A percentile compares a stretch with the other conserved stretches of the same genome.
Evolutionary conservation across 2,888 invertebrate genomes (phyloP).

Genomic region (Helobdella robusta): DNA sequence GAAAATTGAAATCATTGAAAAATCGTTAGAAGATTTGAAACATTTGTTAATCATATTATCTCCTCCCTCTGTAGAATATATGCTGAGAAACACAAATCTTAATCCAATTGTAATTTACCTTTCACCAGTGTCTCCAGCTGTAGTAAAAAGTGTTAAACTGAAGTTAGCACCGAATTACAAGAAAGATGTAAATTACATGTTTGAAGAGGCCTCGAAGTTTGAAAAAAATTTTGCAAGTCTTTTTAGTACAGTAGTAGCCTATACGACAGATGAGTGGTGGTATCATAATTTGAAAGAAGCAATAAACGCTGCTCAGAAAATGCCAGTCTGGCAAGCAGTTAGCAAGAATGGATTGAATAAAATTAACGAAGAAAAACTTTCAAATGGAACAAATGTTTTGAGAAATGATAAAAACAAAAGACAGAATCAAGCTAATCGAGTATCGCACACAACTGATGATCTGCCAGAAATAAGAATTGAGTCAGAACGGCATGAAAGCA

Average conservation of each 20-base stretch:
- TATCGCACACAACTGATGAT: constrained; percentile 21
- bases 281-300: constrained; percentile 30
- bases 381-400: neutral
- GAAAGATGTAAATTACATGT: constrained; percentile 29
- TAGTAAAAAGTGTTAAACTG: constrained; percentile 30
- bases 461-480: neutral
- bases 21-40: constrained; percentile 24
- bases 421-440: neutral
- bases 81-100: constrained; percentile 28
- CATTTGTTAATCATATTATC: constrained; percentile 33
- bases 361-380: neutral
- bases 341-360: neutral
- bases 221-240: constrained; percentile 29
- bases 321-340: constrained; percentile 28
- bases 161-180: constrained; percentile 32
- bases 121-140: constrained; percentile 29
- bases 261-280: constrained; percentile 33
- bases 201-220: constrained; percentile 33
- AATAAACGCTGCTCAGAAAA: constrained; percentile 30
- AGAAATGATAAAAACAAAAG: neutral
- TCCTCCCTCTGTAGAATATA: constrained; percentile 29
- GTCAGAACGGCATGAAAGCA: no score
- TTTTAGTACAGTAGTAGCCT: constrained; percentile 33
- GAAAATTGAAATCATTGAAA: constrained; percentile 24
- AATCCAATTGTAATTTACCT: constrained; percentile 35